phyloP scores from a whole-genome alignment of 1,140 invertebrate genomes.

The Philopotamus ludificatus region DNA sequence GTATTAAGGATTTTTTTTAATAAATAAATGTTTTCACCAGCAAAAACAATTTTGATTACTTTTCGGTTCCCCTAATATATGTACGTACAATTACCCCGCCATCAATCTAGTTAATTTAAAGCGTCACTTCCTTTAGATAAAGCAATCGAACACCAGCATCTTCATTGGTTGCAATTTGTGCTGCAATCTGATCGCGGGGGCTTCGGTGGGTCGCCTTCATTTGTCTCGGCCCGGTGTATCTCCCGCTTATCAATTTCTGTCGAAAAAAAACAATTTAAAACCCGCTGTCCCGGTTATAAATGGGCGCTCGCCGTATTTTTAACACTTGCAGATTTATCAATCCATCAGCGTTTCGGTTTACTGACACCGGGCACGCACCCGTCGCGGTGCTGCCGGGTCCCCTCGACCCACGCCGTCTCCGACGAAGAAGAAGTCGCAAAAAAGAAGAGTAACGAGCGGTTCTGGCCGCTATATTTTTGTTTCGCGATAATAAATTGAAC shows the following conservation, averaged over 20 bases:
- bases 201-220: too few relatives aligned
- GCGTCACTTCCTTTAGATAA: too few relatives aligned
- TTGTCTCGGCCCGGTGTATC: not conserved
- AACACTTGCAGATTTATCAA: not conserved
- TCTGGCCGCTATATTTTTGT: constrained; percentile 18
- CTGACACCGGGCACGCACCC: not conserved
- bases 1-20: too few relatives aligned
- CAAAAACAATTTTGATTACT: too few relatives aligned
- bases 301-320: not conserved
- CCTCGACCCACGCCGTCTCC: not conserved
- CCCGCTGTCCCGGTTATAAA: not conserved
- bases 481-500: constrained; percentile 31
- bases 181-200: not conserved
- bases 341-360: constrained; percentile 1
- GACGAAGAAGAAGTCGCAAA: not conserved
- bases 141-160: not conserved
- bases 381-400: not conserved
- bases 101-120: too few relatives aligned
- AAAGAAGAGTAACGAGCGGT: not conserved
- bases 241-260: not conserved
- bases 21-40: too few relatives aligned
- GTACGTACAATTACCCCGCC: too few relatives aligned
- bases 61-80: too few relatives aligned
- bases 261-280: not conserved
- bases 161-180: not conserved